Base-by-base conservation (phyloP, 2,888 invertebrate species). In the Operophtera brumata region DNA sequence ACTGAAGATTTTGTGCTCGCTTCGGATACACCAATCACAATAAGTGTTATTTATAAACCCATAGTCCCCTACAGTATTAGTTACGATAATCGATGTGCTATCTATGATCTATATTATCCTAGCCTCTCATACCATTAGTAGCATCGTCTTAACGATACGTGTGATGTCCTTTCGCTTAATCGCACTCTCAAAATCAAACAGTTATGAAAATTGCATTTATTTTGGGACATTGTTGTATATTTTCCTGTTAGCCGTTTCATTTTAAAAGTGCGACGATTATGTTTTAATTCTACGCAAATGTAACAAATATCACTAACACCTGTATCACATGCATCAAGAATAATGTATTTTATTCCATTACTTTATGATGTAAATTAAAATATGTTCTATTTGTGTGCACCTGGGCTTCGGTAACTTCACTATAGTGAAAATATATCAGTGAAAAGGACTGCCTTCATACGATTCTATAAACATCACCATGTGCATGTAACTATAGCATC, bases 21-120 rank as follows among this genome's bases (percentile, higher is more conserved):
- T 50, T 34, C 25, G n/a, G 36, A 45, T 39, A 40, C 52, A 50
- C 47, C 44, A 41, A 40, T 44, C 47, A 48, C 45, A 58, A 59
- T 48, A 41, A 34, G 26, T 48, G 41, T 20, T 30, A 47, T 28
- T 46, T 35, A 49, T 44, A 45, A 48, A 47, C 54, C 60, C 59
- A 63, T 57, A 46, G 48, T 55, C 52, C 50, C 48, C 32, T 57
- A 57, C 13, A 49, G 34, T 35, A 34, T 39, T 12, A 32, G 34
- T 36, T 55, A 61, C 51, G 35, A 56, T 59, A 64, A 56, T 61
- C 61, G 57, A 61, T 59, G 62, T 59, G 48, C 40, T 43, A 47
- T 8, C 37, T 39, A 39, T 20, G 2, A 39, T 20, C 37, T 39
- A 39, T 10, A 2, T 20, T 13, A 36, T n/a, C 39, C 39, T 39